A percentile compares a stretch with the other conserved stretches of the same genome.
Conservation (phyloP, 2,113 vertebrate species). For the Pomatorhinus ruficollis region DNA sequence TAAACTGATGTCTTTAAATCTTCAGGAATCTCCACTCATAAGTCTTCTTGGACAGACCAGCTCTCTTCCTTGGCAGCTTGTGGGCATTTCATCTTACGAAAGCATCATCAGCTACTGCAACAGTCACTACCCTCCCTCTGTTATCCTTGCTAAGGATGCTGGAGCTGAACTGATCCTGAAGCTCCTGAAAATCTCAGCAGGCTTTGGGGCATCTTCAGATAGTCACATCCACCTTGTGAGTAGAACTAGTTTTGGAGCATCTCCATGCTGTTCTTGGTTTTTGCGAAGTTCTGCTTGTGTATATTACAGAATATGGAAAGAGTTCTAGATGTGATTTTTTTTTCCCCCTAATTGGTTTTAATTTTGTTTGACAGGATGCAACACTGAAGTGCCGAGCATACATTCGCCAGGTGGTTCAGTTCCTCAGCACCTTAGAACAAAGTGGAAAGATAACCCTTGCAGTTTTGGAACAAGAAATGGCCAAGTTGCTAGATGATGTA, state of each 20-base stretch:
- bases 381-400: constrained; percentile 81
- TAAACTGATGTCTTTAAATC: not conserved
- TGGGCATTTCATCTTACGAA: constrained; percentile 88
- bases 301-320: not conserved
- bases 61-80: constrained; percentile 91
- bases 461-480: constrained; percentile 87
- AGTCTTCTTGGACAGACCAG: constrained; percentile 89
- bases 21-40: constrained; percentile 87
- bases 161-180: constrained; percentile 84
- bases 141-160: constrained; percentile 83
- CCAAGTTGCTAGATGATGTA: constrained; percentile 86
- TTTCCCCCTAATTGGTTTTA: not conserved
- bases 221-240: constrained; percentile 84
- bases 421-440: constrained; percentile 89
- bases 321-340: not conserved
- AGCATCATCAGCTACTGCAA: constrained; percentile 87
- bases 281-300: not conserved
- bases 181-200: constrained; percentile 86
- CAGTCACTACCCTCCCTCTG: constrained; percentile 88
- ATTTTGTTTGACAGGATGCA: constrained; percentile 76
- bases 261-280: not conserved
- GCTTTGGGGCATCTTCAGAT: constrained; percentile 79
- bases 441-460: constrained; percentile 82
- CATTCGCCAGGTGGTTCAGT: constrained; percentile 82
- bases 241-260: not conserved